Evolutionary conservation across 2,888 invertebrate species (phyloP).

Genomic region (Melikaiella ostensackeni): DNA sequence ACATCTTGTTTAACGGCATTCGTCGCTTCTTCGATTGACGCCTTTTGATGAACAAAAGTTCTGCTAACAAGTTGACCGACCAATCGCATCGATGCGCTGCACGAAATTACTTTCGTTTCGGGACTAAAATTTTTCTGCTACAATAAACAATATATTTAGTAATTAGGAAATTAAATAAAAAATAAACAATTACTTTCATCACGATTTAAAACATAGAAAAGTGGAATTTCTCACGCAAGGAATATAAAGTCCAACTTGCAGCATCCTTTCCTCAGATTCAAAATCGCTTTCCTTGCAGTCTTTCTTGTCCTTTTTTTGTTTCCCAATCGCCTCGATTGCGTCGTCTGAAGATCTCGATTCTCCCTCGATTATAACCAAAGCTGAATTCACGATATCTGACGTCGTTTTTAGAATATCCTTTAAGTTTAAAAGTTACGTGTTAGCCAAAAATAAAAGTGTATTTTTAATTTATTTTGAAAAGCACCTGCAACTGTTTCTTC

Average conservation of each 20-base stretch:
- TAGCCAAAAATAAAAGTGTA: too few species aligned
- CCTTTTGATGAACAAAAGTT: constrained; percentile 88
- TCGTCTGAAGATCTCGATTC: constrained; percentile 83
- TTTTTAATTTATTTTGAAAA: background rate
- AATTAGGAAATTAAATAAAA: background rate
- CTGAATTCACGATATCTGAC: constrained; percentile 80
- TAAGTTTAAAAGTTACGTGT: constrained; percentile 54
- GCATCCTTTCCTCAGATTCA: constrained; percentile 72
- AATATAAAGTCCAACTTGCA: constrained; percentile 84
- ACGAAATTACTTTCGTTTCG: constrained; percentile 61
- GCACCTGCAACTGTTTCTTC: constrained; percentile 84
- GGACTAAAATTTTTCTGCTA: constrained; percentile 50
- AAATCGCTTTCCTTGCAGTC: constrained; percentile 74
- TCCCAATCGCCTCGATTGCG: constrained; percentile 82
- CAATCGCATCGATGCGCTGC: constrained; percentile 85
- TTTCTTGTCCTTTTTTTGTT: constrained; percentile 80
- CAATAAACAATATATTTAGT: constrained; percentile 24
- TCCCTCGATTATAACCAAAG: constrained; percentile 87
- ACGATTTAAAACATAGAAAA: too few species aligned
- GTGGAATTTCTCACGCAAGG: constrained; percentile 85
- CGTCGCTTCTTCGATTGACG: constrained; percentile 85
- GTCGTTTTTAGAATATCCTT: constrained; percentile 82
- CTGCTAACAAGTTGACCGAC: constrained; percentile 86
- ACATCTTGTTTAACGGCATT: constrained; percentile 89
- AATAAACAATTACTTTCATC: too few species aligned